Evolutionary conservation across 2,797 vertebrate genomes (phyloP), one percentile per base, ranked within the genome.

Genomic region (Rhabdomys pumilio): DNA sequence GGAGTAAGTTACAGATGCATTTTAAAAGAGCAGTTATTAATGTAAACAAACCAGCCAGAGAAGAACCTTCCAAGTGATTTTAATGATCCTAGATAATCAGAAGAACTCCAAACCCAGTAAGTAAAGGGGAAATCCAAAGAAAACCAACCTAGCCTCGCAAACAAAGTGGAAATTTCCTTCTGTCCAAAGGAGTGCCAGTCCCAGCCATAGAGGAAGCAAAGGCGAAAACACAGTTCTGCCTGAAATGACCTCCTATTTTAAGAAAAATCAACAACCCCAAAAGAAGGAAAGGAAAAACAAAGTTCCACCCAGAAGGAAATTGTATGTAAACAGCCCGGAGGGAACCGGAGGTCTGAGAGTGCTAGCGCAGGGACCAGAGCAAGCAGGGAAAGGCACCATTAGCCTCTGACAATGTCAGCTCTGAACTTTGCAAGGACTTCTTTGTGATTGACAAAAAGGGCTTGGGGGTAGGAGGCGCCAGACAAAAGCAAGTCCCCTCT

Each of bases 231-330:
- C 92, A 97, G 93, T 90, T 96, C 96, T 97, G 97, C 97, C 98
- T 98, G 97, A 98, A 97, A 97, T 98, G 97, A 98, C 97, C 97
- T 98, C 92, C 97, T 98, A 98, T 98, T 98, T 98, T 98, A 98
- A 97, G 98, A 97, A 98, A 97, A 97, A 97, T 97, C 97, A 98
- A 97, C 97, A 97, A 96, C 72, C 80, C 96, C 94, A 97, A 95
- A 97, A 97, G 96, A 95, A 97, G 96, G 94, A 95, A 97, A 98
- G 95, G 91, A 97, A 98, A 97, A 98, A 98, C 95, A 98, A 98
- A 97, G 97, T 97, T 97, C 97, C 96, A 95, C 97, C 96, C 97
- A 97, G 95, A 97, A 97, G 97, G 97, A 98, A 97, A 97, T 95
- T 96, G 97, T 97, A 93, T 96, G 97, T 98, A 97, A 97, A 97